Evolutionary conservation across 1,140 invertebrate genomes (phyloP).

Genomic region (Hirudo medicinalis): DNA sequence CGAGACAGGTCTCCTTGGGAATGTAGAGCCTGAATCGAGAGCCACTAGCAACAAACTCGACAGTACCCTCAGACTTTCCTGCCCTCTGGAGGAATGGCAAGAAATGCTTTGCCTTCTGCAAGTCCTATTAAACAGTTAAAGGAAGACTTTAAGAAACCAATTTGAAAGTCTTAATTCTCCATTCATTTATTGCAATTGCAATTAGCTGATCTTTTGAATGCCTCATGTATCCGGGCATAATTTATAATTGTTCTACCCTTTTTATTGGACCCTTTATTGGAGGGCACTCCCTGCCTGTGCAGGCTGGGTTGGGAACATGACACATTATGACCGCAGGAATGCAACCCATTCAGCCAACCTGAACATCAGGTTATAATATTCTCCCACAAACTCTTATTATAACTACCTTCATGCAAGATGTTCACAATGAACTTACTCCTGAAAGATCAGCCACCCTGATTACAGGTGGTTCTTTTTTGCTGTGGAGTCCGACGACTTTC

Average conservation of each 20-base stretch:
- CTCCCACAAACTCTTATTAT: background rate
- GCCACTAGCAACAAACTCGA: slow-evolving; percentile 88
- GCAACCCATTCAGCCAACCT: too few species aligned
- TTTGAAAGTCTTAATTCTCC: background rate
- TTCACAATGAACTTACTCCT: slow-evolving; percentile 44
- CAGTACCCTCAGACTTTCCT: slow-evolving; percentile 68
- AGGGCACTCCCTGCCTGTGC: too few species aligned
- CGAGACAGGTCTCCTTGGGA: slow-evolving; percentile 82
- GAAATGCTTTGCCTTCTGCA: slow-evolving; percentile 72
- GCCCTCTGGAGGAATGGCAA: slow-evolving; percentile 76
- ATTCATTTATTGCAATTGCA: background rate
- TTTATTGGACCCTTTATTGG: too few species aligned
- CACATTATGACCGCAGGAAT: too few species aligned
- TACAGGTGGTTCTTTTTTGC: slow-evolving; percentile 48
- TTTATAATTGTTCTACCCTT: too few species aligned
- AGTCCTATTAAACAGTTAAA: slow-evolving; percentile 28
- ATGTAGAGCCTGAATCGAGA: slow-evolving; percentile 80
- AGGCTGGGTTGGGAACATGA: too few species aligned
- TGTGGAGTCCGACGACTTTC: slow-evolving; percentile 36
- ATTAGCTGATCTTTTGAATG: background rate
- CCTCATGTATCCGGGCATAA: too few species aligned
- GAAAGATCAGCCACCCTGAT: slow-evolving; percentile 77
- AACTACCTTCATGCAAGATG: background rate
- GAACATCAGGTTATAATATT: too few species aligned
- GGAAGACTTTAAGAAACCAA: background rate